Percentiles rank a stretch among this genome's conserved stretches.
phyloP scores from a whole-genome alignment of 1,140 invertebrate genomes.

The Drosophila ambigua region DNA sequence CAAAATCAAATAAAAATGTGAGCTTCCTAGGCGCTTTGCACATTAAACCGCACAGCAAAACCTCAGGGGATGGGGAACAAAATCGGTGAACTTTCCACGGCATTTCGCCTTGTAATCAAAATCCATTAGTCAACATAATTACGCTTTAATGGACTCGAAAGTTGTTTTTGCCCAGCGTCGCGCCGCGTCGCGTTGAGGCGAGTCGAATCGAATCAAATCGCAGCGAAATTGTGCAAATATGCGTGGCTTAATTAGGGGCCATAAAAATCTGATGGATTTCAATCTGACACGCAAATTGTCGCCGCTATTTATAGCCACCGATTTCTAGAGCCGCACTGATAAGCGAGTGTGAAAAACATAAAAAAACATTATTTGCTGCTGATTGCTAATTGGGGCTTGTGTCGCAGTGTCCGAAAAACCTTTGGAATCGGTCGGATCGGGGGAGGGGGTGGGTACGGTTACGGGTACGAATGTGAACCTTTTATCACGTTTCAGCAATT shows the following conservation, averaged over 20 bases:
- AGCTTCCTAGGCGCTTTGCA: slow-evolving; percentile 50
- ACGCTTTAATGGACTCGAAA: slow-evolving; percentile 54
- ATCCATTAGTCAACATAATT: slow-evolving; percentile 71
- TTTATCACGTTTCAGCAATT: slow-evolving; percentile 19
- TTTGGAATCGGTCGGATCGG: not conserved
- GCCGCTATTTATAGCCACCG: slow-evolving; percentile 14
- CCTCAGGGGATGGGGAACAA: not conserved
- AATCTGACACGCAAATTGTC: slow-evolving; percentile 28
- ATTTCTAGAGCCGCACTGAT: slow-evolving; percentile 14
- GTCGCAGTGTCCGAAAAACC: slow-evolving; percentile 11
- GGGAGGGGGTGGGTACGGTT: not conserved
- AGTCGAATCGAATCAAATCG: slow-evolving; percentile 5
- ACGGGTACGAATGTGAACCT: not conserved
- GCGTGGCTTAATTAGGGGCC: slow-evolving; percentile 50
- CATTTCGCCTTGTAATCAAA: slow-evolving; percentile 51
- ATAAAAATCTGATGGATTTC: slow-evolving; percentile 54
- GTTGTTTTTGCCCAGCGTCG: slow-evolving; percentile 37
- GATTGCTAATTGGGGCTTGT: slow-evolving; percentile 58
- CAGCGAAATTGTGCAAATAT: slow-evolving; percentile 35
- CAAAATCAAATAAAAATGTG: not conserved
- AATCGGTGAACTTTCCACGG: slow-evolving; percentile 55
- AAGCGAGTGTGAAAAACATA: slow-evolving; percentile 65
- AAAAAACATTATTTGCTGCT: slow-evolving; percentile 58
- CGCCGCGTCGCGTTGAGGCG: slow-evolving; percentile 11
- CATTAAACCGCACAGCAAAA: slow-evolving; percentile 45